Percentiles rank a stretch among this genome's conserved stretches.
Evolutionary conservation across 1,140 invertebrate genomes (phyloP).

Genomic region (Patella vulgata): DNA sequence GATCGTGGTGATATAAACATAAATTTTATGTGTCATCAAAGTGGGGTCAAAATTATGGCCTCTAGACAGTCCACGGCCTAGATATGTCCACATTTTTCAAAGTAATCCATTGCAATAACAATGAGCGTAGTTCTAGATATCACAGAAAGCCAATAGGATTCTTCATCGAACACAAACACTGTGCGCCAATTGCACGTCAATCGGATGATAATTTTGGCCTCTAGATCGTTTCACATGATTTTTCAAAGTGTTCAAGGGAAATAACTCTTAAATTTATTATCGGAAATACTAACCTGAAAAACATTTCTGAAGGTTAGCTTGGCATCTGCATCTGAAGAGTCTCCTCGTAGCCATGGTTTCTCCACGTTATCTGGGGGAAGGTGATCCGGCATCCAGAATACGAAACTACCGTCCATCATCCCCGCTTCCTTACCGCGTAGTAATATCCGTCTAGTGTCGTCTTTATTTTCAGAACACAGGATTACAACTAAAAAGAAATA

Average conservation of each 20-base stretch:
- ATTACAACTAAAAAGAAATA: conserved; percentile 39
- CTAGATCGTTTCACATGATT: neutral
- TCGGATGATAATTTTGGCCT: no score
- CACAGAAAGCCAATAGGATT: no score
- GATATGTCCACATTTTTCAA: no score
- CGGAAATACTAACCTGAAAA: conserved; percentile 35
- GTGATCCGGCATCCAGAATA: conserved; percentile 39
- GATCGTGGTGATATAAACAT: no score
- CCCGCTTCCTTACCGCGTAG: conserved; percentile 28
- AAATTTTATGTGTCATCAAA: no score
- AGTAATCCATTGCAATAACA: no score
- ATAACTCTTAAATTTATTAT: neutral
- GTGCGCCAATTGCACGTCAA: no score
- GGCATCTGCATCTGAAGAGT: conserved; percentile 26
- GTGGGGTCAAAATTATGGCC: no score
- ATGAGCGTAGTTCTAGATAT: no score
- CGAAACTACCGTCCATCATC: conserved; percentile 41
- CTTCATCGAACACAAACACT: no score
- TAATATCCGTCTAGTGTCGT: conserved; percentile 30
- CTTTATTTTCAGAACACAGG: conserved; percentile 39
- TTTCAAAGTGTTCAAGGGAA: no score
- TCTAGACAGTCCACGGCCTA: no score
- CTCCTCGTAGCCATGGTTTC: conserved; percentile 30
- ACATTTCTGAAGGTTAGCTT: conserved; percentile 32
- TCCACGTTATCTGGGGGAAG: conserved; percentile 32